Base-by-base conservation (phyloP, 2,888 invertebrate genomes). In the Philereme transversata region DNA sequence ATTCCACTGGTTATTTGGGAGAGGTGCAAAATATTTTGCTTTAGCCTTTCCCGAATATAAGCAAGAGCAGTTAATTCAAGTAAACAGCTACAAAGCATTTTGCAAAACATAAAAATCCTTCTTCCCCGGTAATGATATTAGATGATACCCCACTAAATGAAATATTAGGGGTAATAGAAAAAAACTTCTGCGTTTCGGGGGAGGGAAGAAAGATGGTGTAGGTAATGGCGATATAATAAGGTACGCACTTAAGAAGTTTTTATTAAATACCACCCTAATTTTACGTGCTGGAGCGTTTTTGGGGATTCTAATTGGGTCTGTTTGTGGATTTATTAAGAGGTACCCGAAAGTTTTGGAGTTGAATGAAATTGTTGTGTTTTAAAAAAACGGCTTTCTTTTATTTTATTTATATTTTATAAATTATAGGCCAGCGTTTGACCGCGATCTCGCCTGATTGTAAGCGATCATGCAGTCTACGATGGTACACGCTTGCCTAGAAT, bases 121-220 rank as follows among this genome's bases (percentile, higher is more conserved):
- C 56, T 68, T 61, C 57, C 62, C 51, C 59, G 54, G 53, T 70
- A 73, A 69, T 70, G 68, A 70, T 71, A 70, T 73, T 68, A 72
- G 69, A 73, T 70, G 70, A 72, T 69, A 65, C 72, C 71, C 60
- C 47, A 67, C 70, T 68, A 71, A 71, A 71, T 71, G 71, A 71
- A 71, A 68, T 74, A 72, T 74, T 70, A 65, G 58, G 71, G 69
- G 69, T 72, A 73, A 71, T 68, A 71, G 66, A 71, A 72, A 71
- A 72, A 73, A 74, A 73, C 70, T 72, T 74, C 57, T 59, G 62
- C 66, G 48, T 65, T 71, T 70, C 57, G 62, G 64, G 67, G 68
- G 66, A 62, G 60, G 54, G 51, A 61, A 64, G 61, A 60, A 46
- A 47, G 48, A 58, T 60, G 58, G 60, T 51, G 52, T 57, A 60